Percentiles rank a stretch among this genome's conserved stretches.
These are phyloP conservation scores for Trichogramma dendrolimi DNA, from an alignment of 2,888 invertebrate genomes.

Conservation along the genomic window DNA sequence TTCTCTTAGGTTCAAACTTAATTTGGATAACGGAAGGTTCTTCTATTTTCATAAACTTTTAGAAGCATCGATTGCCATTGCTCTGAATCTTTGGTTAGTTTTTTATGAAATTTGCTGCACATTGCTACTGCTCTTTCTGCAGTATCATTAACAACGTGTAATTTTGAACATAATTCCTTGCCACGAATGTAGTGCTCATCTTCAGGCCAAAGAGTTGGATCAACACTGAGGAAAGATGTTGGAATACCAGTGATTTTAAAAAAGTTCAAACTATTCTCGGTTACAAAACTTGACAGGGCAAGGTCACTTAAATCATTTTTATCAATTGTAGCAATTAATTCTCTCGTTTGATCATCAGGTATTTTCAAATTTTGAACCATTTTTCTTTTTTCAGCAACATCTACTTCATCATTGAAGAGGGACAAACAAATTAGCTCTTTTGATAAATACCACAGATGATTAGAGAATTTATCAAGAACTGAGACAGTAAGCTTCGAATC, in stretches of 20 bases:
- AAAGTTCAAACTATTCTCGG: neutral
- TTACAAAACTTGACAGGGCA: neutral
- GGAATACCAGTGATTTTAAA: neutral
- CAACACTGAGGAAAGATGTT: neutral
- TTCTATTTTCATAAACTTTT: neutral
- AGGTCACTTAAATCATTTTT: neutral
- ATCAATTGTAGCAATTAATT: neutral
- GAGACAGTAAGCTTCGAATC: constrained; percentile 7
- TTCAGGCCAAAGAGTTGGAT: neutral
- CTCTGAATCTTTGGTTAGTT: neutral
- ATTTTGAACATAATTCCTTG: neutral
- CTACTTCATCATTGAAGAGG: constrained; percentile 16
- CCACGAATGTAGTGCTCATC: neutral
- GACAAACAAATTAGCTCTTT: constrained; percentile 12
- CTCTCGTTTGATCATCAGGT: neutral
- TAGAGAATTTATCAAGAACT: constrained; percentile 4
- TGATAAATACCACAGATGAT: constrained; percentile 21
- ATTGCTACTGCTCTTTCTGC: neutral
- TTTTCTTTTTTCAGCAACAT: constrained; percentile 8
- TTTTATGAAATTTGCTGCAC: neutral
- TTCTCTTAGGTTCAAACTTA: too few relatives aligned
- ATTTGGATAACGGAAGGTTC: too few relatives aligned
- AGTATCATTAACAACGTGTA: neutral
- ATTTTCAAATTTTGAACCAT: constrained; percentile 13
- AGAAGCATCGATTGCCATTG: neutral